phyloP scores from a whole-genome alignment of 2,888 invertebrate genomes.

The Perithous albicinctus region DNA sequence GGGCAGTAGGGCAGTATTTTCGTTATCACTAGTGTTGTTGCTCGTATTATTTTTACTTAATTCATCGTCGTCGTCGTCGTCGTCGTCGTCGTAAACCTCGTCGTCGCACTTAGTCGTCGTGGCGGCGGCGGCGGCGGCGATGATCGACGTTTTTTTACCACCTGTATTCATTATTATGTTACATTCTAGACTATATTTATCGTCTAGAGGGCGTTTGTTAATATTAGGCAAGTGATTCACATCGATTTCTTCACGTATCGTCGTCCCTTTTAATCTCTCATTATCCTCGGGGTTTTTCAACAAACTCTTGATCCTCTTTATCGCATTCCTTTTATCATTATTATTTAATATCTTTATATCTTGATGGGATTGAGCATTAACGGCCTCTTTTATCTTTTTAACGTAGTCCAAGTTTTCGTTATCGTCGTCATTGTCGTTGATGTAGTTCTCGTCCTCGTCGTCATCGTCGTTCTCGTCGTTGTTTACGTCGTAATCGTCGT shows the following conservation, averaged over 20 bases:
- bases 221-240: constrained; percentile 83
- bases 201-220: constrained; percentile 82
- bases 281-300: constrained; percentile 51
- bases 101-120: constrained; percentile 22
- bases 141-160: constrained; percentile 32
- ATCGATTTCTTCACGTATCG: constrained; percentile 80
- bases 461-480: constrained; percentile 19
- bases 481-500: constrained; percentile 31
- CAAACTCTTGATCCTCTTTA: constrained; percentile 55
- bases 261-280: constrained; percentile 16
- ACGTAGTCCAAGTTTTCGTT: constrained; percentile 19
- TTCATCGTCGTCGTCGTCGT: constrained; percentile 80
- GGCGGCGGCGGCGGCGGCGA: no score
- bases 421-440: constrained; percentile 13
- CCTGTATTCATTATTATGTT: constrained; percentile 75
- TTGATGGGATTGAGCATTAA: constrained; percentile 82
- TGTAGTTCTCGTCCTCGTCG: no score
- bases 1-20: constrained; percentile 83
- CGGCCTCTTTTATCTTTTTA: constrained; percentile 72
- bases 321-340: constrained; percentile 53
- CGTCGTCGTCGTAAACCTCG: no score
- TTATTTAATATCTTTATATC: constrained; percentile 65
- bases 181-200: constrained; percentile 84
- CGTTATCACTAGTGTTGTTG: constrained; percentile 83
- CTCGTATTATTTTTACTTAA: constrained; percentile 82